phyloP scores from a whole-genome alignment of 2,113 vertebrate species.

The Anas platyrhynchos region DNA sequence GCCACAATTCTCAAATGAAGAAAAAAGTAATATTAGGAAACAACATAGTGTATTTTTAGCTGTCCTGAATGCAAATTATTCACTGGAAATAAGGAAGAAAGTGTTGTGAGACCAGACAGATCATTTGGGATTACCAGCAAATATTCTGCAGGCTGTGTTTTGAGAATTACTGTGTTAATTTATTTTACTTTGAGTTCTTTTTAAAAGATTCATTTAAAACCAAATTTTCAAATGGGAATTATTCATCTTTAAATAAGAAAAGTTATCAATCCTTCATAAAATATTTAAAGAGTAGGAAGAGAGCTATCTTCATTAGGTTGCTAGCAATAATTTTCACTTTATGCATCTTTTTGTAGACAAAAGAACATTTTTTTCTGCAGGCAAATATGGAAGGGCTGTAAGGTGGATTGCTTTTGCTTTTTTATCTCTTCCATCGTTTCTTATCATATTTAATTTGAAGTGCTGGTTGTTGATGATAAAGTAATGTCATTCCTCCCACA shows the following conservation, averaged over 20 bases:
- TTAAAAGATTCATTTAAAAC: slow-evolving; percentile 19
- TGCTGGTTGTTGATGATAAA: slow-evolving; percentile 43
- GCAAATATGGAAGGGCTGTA: neutral
- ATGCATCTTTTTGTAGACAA: neutral
- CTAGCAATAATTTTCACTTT: slow-evolving; percentile 29
- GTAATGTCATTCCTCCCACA: slow-evolving; percentile 37
- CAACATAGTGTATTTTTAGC: neutral
- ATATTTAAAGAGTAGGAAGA: slow-evolving; percentile 42
- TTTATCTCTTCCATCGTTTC: slow-evolving; percentile 14
- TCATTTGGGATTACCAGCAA: slow-evolving; percentile 12
- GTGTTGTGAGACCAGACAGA: neutral
- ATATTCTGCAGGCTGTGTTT: slow-evolving; percentile 18
- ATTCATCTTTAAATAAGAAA: slow-evolving; percentile 31
- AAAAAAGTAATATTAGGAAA: slow-evolving; percentile 1
- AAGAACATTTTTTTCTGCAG: slow-evolving; percentile 24
- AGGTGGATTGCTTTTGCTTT: slow-evolving; percentile 31
- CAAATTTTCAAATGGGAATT: slow-evolving; percentile 46
- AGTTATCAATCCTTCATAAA: slow-evolving; percentile 34
- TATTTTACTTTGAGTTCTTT: slow-evolving; percentile 27
- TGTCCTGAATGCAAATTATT: slow-evolving; percentile 10
- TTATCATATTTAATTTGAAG: slow-evolving; percentile 31
- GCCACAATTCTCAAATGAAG: neutral
- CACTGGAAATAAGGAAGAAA: slow-evolving; percentile 17
- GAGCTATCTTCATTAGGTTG: slow-evolving; percentile 15
- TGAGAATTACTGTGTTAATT: neutral